Conservation (phyloP, 2,888 invertebrate genomes). For the Tiliacea citrago region DNA sequence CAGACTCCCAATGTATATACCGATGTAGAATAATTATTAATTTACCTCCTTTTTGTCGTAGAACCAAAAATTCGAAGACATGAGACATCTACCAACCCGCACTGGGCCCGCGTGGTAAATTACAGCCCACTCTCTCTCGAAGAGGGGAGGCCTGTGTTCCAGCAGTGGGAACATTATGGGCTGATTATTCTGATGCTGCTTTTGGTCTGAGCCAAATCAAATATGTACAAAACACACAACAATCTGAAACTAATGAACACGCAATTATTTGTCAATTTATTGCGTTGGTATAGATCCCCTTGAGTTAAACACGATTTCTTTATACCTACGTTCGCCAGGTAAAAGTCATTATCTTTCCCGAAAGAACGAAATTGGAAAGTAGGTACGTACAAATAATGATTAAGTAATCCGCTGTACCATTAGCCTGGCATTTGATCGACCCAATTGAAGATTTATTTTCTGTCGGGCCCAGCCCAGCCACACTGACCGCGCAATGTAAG, state of each 20-base stretch:
- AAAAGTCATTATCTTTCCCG: constrained; percentile 50
- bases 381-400: constrained; percentile 65
- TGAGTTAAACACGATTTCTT: constrained; percentile 37
- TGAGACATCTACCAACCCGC: no score
- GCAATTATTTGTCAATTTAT: constrained; percentile 26
- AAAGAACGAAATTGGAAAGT: constrained; percentile 69
- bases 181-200: no score
- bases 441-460: constrained; percentile 90
- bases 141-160: no score
- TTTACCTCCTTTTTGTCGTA: not conserved
- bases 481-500: constrained; percentile 81
- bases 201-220: not conserved
- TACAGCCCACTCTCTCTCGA: no score
- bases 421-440: constrained; percentile 88
- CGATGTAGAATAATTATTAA: not conserved
- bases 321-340: not conserved
- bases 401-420: constrained; percentile 75
- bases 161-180: no score
- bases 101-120: no score
- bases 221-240: constrained; percentile 1
- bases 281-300: constrained; percentile 37
- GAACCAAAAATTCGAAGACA: no score
- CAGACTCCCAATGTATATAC: not conserved
- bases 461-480: constrained; percentile 79
- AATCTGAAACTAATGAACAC: constrained; percentile 20